phyloP scores from a whole-genome alignment of 2,888 invertebrate genomes.

The Acanthoscelides obtectus region DNA sequence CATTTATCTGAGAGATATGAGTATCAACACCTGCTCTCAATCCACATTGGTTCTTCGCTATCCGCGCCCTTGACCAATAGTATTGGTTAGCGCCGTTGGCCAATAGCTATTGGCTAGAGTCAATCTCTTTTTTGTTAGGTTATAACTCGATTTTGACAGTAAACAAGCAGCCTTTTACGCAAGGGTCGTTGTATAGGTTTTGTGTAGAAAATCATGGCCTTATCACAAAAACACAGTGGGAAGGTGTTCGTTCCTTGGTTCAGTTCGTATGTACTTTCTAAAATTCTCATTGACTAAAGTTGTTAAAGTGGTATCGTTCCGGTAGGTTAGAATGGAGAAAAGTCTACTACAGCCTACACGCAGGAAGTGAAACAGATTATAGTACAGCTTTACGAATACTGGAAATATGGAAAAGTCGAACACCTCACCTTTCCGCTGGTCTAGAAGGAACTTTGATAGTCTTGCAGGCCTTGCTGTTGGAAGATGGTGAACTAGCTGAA shows the following conservation, averaged over 20 bases:
- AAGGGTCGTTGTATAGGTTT: no score
- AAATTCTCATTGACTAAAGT: not conserved
- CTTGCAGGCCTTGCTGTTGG: constrained; percentile 51
- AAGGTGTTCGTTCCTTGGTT: constrained; percentile 45
- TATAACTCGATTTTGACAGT: no score
- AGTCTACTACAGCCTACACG: constrained; percentile 50
- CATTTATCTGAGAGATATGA: no score
- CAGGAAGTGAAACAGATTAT: constrained; percentile 39
- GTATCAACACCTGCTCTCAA: no score
- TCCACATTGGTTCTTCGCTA: no score
- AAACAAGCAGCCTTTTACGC: no score
- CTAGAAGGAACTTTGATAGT: constrained; percentile 58
- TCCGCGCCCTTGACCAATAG: no score
- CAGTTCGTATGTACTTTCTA: constrained; percentile 37
- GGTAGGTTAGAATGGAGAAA: constrained; percentile 51
- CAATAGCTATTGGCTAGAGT: no score
- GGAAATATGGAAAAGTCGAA: constrained; percentile 56
- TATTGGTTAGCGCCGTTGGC: no score
- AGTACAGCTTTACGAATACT: constrained; percentile 50
- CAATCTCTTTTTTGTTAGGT: no score
- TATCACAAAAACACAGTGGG: constrained; percentile 39
- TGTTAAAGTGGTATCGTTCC: not conserved
- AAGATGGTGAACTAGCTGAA: constrained; percentile 43
- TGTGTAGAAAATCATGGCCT: constrained; percentile 36
- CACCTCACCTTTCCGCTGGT: constrained; percentile 55